Evolutionary conservation across 2,888 invertebrate genomes (phyloP).

Genomic region (Oxycera nigricornis): DNA sequence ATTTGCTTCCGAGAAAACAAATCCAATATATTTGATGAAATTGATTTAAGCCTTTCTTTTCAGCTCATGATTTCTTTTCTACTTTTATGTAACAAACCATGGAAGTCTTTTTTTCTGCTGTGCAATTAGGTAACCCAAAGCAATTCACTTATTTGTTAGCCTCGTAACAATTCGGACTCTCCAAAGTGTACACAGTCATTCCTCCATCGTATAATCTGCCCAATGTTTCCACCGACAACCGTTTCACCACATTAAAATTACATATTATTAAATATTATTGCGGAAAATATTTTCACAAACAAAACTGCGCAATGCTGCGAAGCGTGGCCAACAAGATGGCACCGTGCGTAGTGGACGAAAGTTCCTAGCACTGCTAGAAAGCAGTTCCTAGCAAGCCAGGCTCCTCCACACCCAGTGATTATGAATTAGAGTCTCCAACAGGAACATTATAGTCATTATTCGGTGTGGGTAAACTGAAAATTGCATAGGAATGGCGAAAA

Average conservation of each 20-base stretch:
- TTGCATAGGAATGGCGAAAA: neutral
- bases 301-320: neutral
- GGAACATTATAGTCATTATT: slow-evolving; percentile 9
- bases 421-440: neutral
- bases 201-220: neutral
- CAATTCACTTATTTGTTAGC: too few relatives aligned
- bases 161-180: too few relatives aligned
- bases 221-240: neutral
- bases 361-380: neutral
- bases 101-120: too few relatives aligned
- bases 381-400: neutral
- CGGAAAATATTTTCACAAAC: neutral
- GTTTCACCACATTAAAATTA: slow-evolving; percentile 10
- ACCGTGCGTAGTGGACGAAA: neutral
- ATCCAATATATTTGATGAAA: too few relatives aligned
- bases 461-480: slow-evolving; percentile 16
- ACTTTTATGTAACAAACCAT: too few relatives aligned
- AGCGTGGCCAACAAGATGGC: neutral
- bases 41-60: too few relatives aligned
- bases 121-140: too few relatives aligned
- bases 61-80: too few relatives aligned
- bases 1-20: too few relatives aligned
- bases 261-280: slow-evolving; percentile 1
- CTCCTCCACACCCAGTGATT: neutral
- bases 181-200: neutral